These are phyloP conservation scores for Machimus atricapillus DNA, from an alignment of 2,888 invertebrate genomes.

Conservation along the genomic window DNA sequence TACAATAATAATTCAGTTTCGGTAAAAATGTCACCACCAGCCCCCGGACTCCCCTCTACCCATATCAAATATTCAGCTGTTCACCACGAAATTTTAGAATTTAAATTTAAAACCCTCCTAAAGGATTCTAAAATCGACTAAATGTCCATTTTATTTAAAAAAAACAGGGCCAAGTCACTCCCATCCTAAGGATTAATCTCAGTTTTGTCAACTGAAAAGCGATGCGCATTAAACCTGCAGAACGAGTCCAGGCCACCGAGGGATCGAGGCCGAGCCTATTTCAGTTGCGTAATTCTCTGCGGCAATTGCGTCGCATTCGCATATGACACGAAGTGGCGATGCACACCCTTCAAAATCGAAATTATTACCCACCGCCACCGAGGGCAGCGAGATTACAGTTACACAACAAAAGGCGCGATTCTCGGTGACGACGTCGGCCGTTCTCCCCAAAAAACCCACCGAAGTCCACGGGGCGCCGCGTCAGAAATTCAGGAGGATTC, in stretches of 20 bases:
- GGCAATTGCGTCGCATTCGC: background rate
- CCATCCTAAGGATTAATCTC: too few species aligned
- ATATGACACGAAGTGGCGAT: background rate
- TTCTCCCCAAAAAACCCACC: background rate
- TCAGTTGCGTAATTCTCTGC: background rate
- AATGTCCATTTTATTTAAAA: too few species aligned
- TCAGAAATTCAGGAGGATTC: background rate
- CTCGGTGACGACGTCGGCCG: background rate
- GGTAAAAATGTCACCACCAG: too few species aligned
- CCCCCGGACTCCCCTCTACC: too few species aligned
- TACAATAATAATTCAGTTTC: too few species aligned
- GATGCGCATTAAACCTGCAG: too few species aligned
- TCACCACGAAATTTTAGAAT: too few species aligned
- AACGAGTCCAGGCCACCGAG: background rate
- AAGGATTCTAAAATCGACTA: too few species aligned
- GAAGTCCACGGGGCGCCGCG: background rate
- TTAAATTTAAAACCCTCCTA: too few species aligned
- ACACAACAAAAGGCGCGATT: background rate
- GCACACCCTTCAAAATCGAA: background rate
- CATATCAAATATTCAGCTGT: too few species aligned
- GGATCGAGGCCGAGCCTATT: background rate
- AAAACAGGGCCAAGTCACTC: too few species aligned
- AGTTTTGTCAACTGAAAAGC: too few species aligned
- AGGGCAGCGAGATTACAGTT: background rate
- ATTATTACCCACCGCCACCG: background rate